Percentiles rank a stretch among this genome's conserved stretches.
Conservation (phyloP, 2,113 vertebrate genomes). For the Cairina moschata region DNA sequence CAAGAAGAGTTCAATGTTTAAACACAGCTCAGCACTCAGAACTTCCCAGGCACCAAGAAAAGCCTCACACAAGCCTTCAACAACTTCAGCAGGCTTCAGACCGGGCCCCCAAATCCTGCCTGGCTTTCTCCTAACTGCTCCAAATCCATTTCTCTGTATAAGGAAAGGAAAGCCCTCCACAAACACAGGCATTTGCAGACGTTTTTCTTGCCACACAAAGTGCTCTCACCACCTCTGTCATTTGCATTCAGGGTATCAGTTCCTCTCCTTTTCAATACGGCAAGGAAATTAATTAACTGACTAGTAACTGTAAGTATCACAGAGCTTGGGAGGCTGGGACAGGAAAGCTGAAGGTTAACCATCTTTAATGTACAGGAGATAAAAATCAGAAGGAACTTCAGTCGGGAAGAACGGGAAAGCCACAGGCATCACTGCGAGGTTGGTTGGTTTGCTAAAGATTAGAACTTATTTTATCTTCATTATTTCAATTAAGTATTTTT, state of each 20-base stretch:
- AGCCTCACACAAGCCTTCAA: fast-evolving
- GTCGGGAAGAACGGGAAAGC: background rate
- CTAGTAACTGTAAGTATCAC: conserved; percentile 39
- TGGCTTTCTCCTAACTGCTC: fast-evolving
- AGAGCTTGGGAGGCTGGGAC: background rate
- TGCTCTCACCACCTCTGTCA: background rate
- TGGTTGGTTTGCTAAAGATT: background rate
- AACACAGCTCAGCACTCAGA: background rate
- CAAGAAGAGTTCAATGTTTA: background rate
- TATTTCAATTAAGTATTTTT: background rate
- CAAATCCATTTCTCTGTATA: background rate
- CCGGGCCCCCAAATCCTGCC: background rate
- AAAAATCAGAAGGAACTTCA: background rate
- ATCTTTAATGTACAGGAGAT: background rate
- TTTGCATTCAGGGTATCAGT: conserved; percentile 66
- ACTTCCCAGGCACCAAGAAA: background rate
- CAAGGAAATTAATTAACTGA: conserved; percentile 59
- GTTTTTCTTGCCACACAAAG: background rate
- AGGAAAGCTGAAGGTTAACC: conserved; percentile 50
- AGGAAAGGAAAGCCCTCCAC: background rate
- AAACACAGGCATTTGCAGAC: background rate
- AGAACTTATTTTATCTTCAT: background rate
- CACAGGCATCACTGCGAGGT: background rate
- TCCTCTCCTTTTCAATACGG: conserved; percentile 16
- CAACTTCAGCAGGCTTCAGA: background rate